Evolutionary conservation across 2,797 vertebrate species (phyloP).

Genomic region (Anableps anableps): DNA sequence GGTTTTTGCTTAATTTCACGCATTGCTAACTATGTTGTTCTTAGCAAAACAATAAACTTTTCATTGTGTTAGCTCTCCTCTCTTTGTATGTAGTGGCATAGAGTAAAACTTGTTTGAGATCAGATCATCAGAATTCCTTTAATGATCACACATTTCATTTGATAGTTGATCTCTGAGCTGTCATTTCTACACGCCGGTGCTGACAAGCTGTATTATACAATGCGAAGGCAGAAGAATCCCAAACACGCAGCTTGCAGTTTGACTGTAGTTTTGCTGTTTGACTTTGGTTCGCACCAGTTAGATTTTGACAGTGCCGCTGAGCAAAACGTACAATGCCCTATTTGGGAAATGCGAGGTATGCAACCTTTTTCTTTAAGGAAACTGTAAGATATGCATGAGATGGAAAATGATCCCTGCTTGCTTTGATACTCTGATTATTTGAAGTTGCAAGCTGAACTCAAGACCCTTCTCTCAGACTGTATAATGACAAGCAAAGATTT

Average conservation of each 20-base stretch:
- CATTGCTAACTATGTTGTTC: not conserved
- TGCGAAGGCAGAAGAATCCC: constrained; percentile 15
- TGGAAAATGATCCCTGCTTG: constrained; percentile 36
- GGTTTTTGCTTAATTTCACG: not conserved
- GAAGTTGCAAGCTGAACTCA: constrained; percentile 17
- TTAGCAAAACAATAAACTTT: constrained; percentile 1
- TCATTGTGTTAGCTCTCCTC: not conserved
- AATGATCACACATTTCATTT: no score
- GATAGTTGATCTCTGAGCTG: no score
- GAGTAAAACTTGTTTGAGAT: constrained; percentile 35
- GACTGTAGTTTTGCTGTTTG: constrained; percentile 11
- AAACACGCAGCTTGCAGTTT: constrained; percentile 20
- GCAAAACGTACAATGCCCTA: constrained; percentile 41
- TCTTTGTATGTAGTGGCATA: constrained; percentile 10
- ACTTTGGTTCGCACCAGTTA: constrained; percentile 14
- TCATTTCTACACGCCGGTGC: constrained; percentile 17
- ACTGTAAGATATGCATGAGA: constrained; percentile 44
- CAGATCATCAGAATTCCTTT: no score
- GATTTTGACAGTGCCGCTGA: constrained; percentile 54
- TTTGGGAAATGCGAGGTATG: constrained; percentile 57
- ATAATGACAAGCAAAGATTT: constrained; percentile 3
- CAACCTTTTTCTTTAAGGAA: constrained; percentile 29
- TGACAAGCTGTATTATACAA: constrained; percentile 35
- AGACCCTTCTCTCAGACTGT: constrained; percentile 1
- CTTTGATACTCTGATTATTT: constrained; percentile 47